Percentiles rank a stretch among this genome's conserved stretches.
Conservation (phyloP, 2,797 vertebrate genomes). For the Sciurus vulgaris region DNA sequence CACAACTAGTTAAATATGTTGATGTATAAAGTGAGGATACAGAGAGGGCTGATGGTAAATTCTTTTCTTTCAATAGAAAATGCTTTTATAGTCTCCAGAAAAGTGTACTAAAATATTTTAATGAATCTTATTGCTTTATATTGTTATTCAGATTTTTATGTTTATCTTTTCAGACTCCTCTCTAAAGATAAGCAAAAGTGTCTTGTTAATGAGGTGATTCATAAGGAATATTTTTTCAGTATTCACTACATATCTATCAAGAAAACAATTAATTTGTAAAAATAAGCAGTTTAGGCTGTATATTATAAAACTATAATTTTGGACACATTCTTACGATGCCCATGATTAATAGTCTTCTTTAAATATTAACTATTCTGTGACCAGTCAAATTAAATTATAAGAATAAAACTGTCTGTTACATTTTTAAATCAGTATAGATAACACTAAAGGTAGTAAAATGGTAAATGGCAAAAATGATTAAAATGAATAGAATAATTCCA, state of each 20-base stretch:
- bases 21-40: neutral
- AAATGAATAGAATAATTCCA: constrained; percentile 21
- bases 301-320: neutral
- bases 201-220: neutral
- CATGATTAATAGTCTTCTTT: constrained; percentile 19
- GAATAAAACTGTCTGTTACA: neutral
- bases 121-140: neutral
- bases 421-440: neutral
- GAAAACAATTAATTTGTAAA: constrained; percentile 28
- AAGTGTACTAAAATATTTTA: neutral
- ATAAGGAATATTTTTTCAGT: neutral
- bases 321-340: neutral
- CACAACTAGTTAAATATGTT: neutral
- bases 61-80: neutral
- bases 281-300: neutral
- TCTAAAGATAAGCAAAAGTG: neutral
- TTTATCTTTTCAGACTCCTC: neutral
- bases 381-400: neutral
- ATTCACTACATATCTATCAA: neutral
- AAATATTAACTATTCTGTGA: neutral
- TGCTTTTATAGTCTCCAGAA: neutral
- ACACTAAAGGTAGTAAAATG: constrained; percentile 40
- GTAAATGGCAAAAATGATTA: constrained; percentile 1
- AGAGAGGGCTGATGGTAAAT: neutral
- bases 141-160: neutral